Base-by-base conservation (phyloP, 2,113 vertebrate genomes). In the Rhynchomys soricoides region DNA sequence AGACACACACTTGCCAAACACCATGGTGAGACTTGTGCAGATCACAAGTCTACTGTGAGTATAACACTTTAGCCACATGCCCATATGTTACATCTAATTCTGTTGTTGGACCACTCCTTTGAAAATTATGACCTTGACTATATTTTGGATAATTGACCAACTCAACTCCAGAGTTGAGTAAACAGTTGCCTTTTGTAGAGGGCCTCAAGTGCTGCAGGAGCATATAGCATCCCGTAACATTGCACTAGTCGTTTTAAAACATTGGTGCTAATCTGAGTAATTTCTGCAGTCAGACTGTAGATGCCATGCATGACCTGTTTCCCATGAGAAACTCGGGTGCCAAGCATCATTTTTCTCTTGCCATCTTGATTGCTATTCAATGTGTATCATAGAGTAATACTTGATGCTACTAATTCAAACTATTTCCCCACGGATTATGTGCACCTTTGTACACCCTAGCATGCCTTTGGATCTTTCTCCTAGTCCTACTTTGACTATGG, bases 31-130 rank as follows among this genome's bases (percentile, higher is more conserved):
- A 94, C 82, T 86, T 78, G 79, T 68, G 34, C 64, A 86, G 73
- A 64, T 86, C 73, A n/a, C 74, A 90, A 95, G 52, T 83, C 87
- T 50, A 48, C 78, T 79, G 40, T 94, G 87, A 96, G 34, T 81
- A 70, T 95, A 66, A 8, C 55, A 75, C 40, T 29, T 50, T 88
- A 95, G 85, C 90, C 79, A 19, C 52, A 81, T 64, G 17, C 50
- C 82, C 91, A 64, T 83, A 82, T 95, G 88, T 45, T 92, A 17
- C 86, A 74, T 75, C 16, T 50, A 31, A 59, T 73, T 62, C 22
- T 95, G 62, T 73, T 37, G 37, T 26, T 68, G 50, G 81, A 6
- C 57, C 55, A 59, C 37, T 24, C 71, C 45, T 85, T 81, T 81
- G 86, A 73, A 90, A 71, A 66, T 82, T 62, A 68, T 88, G 88